Evolutionary conservation across 2,888 invertebrate genomes (phyloP).

Genomic region (Eugnorisma glareosa): DNA sequence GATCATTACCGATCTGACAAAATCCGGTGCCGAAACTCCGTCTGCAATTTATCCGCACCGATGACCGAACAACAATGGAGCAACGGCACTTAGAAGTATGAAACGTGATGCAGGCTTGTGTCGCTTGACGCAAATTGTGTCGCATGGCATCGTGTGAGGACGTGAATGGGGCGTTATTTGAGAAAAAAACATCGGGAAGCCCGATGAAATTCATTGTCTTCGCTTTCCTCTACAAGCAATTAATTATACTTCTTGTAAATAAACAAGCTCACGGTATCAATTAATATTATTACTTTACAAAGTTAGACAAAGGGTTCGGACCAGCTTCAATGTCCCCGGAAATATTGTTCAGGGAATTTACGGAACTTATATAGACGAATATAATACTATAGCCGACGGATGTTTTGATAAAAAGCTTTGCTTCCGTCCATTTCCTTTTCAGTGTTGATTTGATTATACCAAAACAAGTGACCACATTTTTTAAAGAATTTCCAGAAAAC

Average conservation of each 20-base stretch:
- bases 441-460: background rate
- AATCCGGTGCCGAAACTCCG: background rate
- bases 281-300: slow-evolving; percentile 47
- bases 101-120: background rate
- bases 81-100: background rate
- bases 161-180: background rate
- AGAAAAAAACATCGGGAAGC: slow-evolving; percentile 3
- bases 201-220: slow-evolving; percentile 22
- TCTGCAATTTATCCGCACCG: background rate
- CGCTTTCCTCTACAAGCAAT: slow-evolving; percentile 21
- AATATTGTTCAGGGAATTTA: slow-evolving; percentile 30
- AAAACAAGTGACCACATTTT: background rate
- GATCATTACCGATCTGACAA: background rate
- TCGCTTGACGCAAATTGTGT: background rate
- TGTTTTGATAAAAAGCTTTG: slow-evolving; percentile 1
- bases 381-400: slow-evolving; percentile 4
- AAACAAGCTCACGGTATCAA: slow-evolving; percentile 37
- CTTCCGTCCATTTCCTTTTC: slow-evolving; percentile 1
- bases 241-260: slow-evolving; percentile 42
- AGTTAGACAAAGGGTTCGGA: slow-evolving; percentile 34
- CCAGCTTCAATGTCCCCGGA: slow-evolving; percentile 22
- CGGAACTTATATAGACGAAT: slow-evolving; percentile 13
- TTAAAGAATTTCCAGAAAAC: background rate
- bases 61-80: background rate
- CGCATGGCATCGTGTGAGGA: background rate